Conservation (phyloP, 2,888 invertebrate species). For the Melanophora roralis region DNA sequence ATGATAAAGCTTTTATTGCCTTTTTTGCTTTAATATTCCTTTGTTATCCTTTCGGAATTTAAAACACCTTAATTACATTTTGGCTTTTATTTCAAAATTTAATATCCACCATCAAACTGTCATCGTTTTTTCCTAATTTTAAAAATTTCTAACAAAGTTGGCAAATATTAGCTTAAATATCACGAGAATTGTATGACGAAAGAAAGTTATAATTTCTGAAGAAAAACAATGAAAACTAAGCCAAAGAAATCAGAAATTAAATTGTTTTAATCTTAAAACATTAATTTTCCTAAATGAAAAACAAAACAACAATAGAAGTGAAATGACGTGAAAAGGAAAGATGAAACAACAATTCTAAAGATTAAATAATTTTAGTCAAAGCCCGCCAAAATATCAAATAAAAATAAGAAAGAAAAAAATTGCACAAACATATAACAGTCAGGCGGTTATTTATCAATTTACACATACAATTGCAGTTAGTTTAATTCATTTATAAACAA, state of each 20-base stretch:
- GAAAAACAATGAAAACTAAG: no score
- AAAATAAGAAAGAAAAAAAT: neutral
- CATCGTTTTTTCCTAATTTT: no score
- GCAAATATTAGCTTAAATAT: neutral
- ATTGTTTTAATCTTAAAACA: neutral
- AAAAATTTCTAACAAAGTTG: no score
- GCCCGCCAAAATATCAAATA: slow-evolving; percentile 46
- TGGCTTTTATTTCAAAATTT: neutral
- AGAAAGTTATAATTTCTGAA: neutral
- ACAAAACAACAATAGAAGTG: no score
- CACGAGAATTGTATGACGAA: neutral
- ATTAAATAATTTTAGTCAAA: slow-evolving; percentile 48
- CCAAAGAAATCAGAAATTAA: no score
- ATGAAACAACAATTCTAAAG: slow-evolving; percentile 15
- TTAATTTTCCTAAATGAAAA: no score
- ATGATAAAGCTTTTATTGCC: no score
- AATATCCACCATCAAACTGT: no score
- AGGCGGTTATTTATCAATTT: slow-evolving; percentile 4
- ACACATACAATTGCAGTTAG: neutral
- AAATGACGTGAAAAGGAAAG: neutral
- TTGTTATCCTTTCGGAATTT: no score
- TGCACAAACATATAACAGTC: slow-evolving; percentile 25
- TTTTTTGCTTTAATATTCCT: no score
- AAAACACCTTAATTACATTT: no score
- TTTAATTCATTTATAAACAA: neutral